These are phyloP conservation scores for Scolopax rusticola DNA, from an alignment of 2,797 vertebrate species.

Conservation along the genomic window DNA sequence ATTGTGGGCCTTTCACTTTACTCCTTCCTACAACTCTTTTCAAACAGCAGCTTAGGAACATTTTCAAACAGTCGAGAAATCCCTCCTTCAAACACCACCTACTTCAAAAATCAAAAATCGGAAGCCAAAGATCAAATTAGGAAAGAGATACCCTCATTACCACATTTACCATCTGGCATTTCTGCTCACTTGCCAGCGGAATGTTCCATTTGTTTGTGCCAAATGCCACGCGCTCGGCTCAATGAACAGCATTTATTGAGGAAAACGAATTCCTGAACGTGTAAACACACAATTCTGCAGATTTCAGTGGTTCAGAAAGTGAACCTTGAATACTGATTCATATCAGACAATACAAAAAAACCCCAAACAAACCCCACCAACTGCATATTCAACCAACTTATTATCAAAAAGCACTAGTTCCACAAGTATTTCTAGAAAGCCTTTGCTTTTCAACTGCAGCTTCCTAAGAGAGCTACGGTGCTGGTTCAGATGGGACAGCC, in stretches of 20 bases:
- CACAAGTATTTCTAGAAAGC: neutral
- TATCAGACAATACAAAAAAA: neutral
- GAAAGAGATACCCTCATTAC: neutral
- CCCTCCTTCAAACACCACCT: neutral
- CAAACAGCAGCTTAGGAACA: neutral
- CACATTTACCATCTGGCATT: constrained; percentile 9
- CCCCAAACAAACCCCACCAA: neutral
- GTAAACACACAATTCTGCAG: neutral
- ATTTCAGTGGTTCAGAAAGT: neutral
- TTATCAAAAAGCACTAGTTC: rapidly evolving
- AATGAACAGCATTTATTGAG: neutral
- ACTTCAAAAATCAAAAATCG: neutral
- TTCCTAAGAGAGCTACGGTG: neutral
- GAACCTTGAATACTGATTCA: neutral
- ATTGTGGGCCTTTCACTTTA: rapidly evolving
- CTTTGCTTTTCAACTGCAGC: neutral
- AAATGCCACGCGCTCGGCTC: neutral
- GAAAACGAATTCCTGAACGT: neutral
- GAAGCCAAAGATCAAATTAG: neutral
- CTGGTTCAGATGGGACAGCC: neutral
- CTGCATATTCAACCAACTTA: neutral
- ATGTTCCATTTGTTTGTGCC: neutral
- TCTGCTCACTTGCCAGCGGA: neutral
- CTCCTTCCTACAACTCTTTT: neutral
- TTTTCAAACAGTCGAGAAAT: neutral